Base-by-base conservation (phyloP, 2,888 invertebrate genomes). In the Acanthacorydalis orientalis region DNA sequence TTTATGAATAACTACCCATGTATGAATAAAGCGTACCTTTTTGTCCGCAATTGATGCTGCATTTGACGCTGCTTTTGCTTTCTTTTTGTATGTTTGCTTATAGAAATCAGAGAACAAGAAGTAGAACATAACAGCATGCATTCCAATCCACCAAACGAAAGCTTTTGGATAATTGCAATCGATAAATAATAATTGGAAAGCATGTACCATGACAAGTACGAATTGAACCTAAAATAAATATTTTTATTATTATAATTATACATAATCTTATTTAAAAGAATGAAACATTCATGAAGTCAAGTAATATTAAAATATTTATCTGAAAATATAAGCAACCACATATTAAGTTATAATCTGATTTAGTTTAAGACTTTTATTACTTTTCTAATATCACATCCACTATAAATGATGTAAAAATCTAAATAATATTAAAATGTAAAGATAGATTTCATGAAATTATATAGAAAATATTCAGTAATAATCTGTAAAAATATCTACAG, bases 91-190 rank as follows among this genome's bases (percentile, higher is more conserved):
- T 4, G 84, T 74, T 57, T 83, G 74, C 56, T 81, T 78, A 74
- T 93, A 95, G 74, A 95, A 95, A 62, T 87, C 79, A 1, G 84
- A 83, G 75, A 95, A 95, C 47, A 95, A 76, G 68, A 88, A 80
- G 64, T 88, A 88, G 75, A 95, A 95, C 72, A 95, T 82, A 32
- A 91, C 71, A 1, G 91, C 90, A 67, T 95, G 92, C 61, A 84
- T 73, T 51, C 89, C 88, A 61, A 95, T 95, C 80, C 84, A 88
- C 80, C 85, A 89, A 52, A 83, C 83, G 64, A 90, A 89, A 4
- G 81, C 82, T 49, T 80, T 78, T 0, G 93, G 92, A 64, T 90
- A 93, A 63, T 88, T 78, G 72, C 93, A 95, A 46, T 89, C 87
- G 55, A 80, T 77, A 72, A 90, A 84, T 54, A 93, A 70, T 48